Base-by-base conservation (phyloP, 1,140 invertebrate genomes). In the Schlechtendalia chinensis region DNA sequence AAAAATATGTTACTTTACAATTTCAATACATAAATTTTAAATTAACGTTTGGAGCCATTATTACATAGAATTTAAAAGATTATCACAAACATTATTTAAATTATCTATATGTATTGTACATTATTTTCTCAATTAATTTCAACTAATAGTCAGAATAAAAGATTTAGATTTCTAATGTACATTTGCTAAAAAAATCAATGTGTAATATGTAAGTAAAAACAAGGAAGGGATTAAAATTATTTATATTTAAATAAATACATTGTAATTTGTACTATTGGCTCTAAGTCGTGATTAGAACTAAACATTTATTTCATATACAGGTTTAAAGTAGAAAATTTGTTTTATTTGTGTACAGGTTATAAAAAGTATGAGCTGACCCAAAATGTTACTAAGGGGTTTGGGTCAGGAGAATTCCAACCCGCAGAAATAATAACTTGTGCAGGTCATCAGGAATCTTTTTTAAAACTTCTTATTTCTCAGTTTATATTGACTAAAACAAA, bases 281-380 rank as follows among this genome's bases (percentile, higher is more conserved):
- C 56, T 50, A 79, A 63, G 56, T 61, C 22, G 56, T 59, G 22
- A 79, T 19, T 59, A 79, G 32, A 63, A 24, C 56, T 61, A 24
- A 77, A 61, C 2, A 56, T 59, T 27, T 39, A 47, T 17, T 39
- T 39, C 24, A 58, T 27, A 45, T 22, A 63, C 56, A 59, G 74
- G 32, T 79, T 79, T 59, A 79, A 79, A 59, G 74, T 79, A 71
- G 69, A 71, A 53, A 53, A 71, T 71, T 71, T 79, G 54, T 79
- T 79, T 79, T 79, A 79, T 79, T 79, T 79, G 74, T 79, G 54
- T n/a, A 79, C 74, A 79, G 74, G 74, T 79, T 79, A 79, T 61
- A 79, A 79, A 79, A 79, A 61, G 56, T 79, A 59, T 79, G 54
- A 79, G 56, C 74, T 79, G 74, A 58, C 74, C 54, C 74, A 79